These are phyloP conservation scores for Fragum whitleyi DNA, from an alignment of 2,888 invertebrate species.

Conservation along the genomic window DNA sequence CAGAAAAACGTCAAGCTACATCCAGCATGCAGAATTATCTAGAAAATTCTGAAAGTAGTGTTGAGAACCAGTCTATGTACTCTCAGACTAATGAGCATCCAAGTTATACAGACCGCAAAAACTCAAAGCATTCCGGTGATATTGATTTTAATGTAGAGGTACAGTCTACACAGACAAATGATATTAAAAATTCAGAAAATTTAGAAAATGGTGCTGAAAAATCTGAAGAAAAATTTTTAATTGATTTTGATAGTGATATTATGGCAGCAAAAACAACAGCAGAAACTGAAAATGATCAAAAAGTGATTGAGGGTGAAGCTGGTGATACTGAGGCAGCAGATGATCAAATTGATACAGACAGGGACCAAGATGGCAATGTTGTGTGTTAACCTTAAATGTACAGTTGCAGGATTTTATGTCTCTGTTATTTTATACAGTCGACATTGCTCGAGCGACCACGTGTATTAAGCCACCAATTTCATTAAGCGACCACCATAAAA, in stretches of 20 bases:
- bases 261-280: background rate
- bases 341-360: background rate
- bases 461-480: too few relatives aligned
- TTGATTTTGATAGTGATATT: conserved; percentile 33
- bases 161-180: background rate
- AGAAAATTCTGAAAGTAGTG: conserved; percentile 64
- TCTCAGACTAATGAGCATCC: conserved; percentile 39
- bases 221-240: conserved; percentile 21
- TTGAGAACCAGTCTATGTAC: conserved; percentile 60
- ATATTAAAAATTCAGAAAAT: background rate
- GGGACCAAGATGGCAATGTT: conserved; percentile 31
- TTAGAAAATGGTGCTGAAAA: conserved; percentile 1
- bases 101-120: conserved; percentile 28
- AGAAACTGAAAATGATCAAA: background rate
- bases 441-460: too few relatives aligned
- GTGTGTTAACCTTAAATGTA: conserved; percentile 38
- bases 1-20: conserved; percentile 60
- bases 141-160: conserved; percentile 13
- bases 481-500: too few relatives aligned
- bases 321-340: background rate
- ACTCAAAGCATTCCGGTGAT: conserved; percentile 37
- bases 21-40: conserved; percentile 77
- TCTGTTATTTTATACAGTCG: too few relatives aligned
- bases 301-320: background rate
- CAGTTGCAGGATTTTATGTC: too few relatives aligned